A percentile compares a stretch with the other conserved stretches of the same genome.
These are phyloP conservation scores for Novumbra hubbsi DNA, from an alignment of 2,797 vertebrate species.

Conservation along the genomic window DNA sequence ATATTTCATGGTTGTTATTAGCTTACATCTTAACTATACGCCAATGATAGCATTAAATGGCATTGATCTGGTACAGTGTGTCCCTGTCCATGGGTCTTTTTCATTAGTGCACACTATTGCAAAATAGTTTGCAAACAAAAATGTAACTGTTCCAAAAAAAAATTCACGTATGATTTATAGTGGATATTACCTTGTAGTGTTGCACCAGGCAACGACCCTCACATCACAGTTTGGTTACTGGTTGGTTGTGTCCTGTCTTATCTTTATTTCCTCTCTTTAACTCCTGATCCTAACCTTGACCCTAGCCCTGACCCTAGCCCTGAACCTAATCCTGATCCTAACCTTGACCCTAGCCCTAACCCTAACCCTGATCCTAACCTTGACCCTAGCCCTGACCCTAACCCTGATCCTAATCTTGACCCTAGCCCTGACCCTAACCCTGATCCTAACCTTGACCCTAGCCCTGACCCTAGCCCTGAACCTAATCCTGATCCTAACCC, in stretches of 20 bases:
- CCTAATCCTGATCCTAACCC: too few relatives aligned
- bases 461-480: too few relatives aligned
- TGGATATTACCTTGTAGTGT: not conserved
- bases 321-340: too few relatives aligned
- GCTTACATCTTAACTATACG: conserved; percentile 17
- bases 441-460: too few relatives aligned
- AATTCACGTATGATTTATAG: not conserved
- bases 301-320: too few relatives aligned
- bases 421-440: not conserved
- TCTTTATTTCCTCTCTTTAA: conserved; percentile 1
- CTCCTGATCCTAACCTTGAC: not conserved
- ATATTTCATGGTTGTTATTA: conserved; percentile 17
- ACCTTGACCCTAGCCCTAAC: too few relatives aligned
- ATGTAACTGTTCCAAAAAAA: not conserved
- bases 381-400: too few relatives aligned
- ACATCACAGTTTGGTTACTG: not conserved
- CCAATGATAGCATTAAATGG: conserved; percentile 8
- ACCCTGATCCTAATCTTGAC: too few relatives aligned
- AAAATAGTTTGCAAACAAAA: not conserved
- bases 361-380: too few relatives aligned
- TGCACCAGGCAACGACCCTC: not conserved
- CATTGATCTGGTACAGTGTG: conserved; percentile 25
- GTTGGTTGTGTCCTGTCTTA: not conserved
- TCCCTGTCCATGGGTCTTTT: not conserved
- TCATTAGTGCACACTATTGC: not conserved